phyloP scores from a whole-genome alignment of 2,888 invertebrate genomes.

The Prosapia bicincta region DNA sequence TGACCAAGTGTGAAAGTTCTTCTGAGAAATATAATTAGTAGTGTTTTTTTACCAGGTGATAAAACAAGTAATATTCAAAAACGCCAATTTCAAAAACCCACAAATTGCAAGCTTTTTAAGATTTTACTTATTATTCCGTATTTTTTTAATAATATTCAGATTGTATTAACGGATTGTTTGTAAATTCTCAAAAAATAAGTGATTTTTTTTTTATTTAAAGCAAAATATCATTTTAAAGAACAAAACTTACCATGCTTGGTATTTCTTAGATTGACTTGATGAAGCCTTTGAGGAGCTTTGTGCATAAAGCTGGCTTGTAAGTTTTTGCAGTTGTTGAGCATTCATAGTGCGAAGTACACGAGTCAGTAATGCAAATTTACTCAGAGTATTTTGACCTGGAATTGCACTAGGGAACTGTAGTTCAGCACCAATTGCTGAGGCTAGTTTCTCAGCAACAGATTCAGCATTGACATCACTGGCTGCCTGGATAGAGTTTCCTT shows the following conservation, averaged over 20 bases:
- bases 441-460: slow-evolving; percentile 44
- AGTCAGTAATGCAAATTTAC: slow-evolving; percentile 60
- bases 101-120: too few relatives aligned
- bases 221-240: too few relatives aligned
- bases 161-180: too few relatives aligned
- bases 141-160: too few relatives aligned
- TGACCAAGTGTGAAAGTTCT: too few relatives aligned
- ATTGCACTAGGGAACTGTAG: slow-evolving; percentile 56
- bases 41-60: too few relatives aligned
- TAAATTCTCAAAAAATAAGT: too few relatives aligned
- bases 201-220: too few relatives aligned
- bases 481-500: slow-evolving; percentile 48
- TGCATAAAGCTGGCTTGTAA: slow-evolving; percentile 52
- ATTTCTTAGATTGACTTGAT: slow-evolving; percentile 43
- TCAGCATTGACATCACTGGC: slow-evolving; percentile 42
- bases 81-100: too few relatives aligned
- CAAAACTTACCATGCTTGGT: slow-evolving; percentile 54
- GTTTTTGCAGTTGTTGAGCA: slow-evolving; percentile 56
- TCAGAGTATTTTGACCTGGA: slow-evolving; percentile 55
- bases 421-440: slow-evolving; percentile 58
- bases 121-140: too few relatives aligned
- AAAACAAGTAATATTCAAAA: too few relatives aligned
- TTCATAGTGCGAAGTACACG: slow-evolving; percentile 59
- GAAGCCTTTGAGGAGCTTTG: slow-evolving; percentile 45
- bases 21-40: too few relatives aligned